Conservation (phyloP, 2,888 invertebrate species). For the Acleris sparsana region DNA sequence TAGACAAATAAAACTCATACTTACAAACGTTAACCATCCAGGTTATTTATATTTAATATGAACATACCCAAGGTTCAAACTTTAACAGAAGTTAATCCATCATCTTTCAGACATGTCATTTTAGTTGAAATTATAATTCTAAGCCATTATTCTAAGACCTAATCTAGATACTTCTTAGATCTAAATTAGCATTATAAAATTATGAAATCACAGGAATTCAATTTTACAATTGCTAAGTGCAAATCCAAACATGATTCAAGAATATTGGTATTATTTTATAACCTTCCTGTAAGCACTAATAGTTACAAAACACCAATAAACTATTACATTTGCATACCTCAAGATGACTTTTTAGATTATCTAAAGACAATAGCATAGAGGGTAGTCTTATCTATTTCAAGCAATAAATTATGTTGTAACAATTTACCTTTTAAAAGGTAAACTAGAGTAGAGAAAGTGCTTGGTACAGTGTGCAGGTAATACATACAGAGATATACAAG, state of each 20-base stretch:
- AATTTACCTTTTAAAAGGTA: constrained; percentile 21
- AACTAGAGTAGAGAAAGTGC: constrained; percentile 15
- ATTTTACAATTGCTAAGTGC: constrained; percentile 21
- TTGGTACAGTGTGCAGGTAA: constrained; percentile 19
- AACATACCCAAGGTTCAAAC: constrained; percentile 36
- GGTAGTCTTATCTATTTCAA: background rate
- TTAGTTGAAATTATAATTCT: constrained; percentile 21
- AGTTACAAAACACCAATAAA: constrained; percentile 27
- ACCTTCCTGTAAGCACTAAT: constrained; percentile 8
- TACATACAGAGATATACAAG: constrained; percentile 20
- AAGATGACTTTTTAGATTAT: constrained; percentile 5
- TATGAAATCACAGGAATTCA: constrained; percentile 25
- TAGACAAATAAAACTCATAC: constrained; percentile 39
- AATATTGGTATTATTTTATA: constrained; percentile 24
- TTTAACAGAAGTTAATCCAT: constrained; percentile 30
- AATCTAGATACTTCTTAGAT: constrained; percentile 23
- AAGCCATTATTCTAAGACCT: constrained; percentile 22
- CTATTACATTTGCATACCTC: constrained; percentile 19
- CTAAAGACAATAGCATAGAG: too few species aligned
- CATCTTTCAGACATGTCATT: constrained; percentile 35
- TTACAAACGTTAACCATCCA: constrained; percentile 39
- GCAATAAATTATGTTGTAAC: constrained; percentile 13
- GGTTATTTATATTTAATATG: constrained; percentile 41
- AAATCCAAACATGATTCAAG: constrained; percentile 32
- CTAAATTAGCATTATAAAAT: constrained; percentile 21